These are phyloP conservation scores for Phataginus tricuspis DNA, from an alignment of 2,797 vertebrate species.

Conservation along the genomic window DNA sequence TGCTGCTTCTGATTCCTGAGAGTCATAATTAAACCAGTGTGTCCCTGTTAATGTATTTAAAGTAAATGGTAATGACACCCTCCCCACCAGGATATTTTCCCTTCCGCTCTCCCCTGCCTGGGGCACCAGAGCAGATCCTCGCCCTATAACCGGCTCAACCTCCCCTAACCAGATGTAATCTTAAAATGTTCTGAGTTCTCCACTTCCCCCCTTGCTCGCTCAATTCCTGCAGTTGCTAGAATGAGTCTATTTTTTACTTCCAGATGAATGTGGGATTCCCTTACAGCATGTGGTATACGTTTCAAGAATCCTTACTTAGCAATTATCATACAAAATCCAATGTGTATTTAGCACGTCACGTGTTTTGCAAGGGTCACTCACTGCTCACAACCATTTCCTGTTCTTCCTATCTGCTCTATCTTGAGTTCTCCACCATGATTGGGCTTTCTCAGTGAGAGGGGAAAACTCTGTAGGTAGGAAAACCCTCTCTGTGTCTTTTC, in stretches of 20 bases:
- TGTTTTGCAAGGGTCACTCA: neutral
- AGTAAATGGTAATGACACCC: neutral
- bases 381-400: neutral
- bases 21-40: neutral
- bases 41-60: neutral
- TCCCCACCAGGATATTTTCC: neutral
- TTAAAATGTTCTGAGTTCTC: neutral
- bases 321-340: neutral
- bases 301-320: neutral
- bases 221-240: neutral
- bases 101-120: neutral
- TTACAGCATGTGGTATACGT: neutral
- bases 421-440: neutral
- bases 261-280: neutral
- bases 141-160: neutral
- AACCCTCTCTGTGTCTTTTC: neutral
- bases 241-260: neutral
- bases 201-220: neutral
- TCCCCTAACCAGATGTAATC: neutral
- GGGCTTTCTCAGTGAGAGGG: fast-evolving
- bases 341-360: fast-evolving
- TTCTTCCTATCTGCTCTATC: neutral
- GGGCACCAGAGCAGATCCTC: neutral
- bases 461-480: fast-evolving
- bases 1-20: neutral